Conservation (phyloP, 1,140 invertebrate species). For the Drosophila yakuba region DNA sequence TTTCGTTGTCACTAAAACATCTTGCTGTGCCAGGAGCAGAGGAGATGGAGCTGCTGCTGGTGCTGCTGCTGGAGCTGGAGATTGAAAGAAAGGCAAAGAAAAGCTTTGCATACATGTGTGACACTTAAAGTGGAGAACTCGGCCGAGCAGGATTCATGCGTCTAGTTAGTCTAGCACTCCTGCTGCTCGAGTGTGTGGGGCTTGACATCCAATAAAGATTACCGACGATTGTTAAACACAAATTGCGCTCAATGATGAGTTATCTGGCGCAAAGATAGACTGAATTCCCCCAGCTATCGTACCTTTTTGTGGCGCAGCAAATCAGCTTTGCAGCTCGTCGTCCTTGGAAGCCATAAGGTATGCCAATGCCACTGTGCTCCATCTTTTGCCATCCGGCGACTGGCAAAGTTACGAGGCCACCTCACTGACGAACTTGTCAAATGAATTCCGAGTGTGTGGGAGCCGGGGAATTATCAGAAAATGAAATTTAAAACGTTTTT, state of each 20-base stretch:
- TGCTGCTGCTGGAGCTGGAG: no score
- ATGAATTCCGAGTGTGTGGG: constrained; percentile 53
- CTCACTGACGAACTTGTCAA: constrained; percentile 62
- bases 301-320: constrained; percentile 39
- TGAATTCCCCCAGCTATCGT: neutral
- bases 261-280: constrained; percentile 34
- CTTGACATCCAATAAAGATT: constrained; percentile 81
- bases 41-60: neutral
- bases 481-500: constrained; percentile 74
- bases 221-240: constrained; percentile 81
- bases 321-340: constrained; percentile 50
- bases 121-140: constrained; percentile 71
- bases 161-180: neutral
- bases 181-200: constrained; percentile 16
- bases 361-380: neutral
- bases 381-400: constrained; percentile 6
- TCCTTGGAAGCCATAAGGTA: constrained; percentile 46
- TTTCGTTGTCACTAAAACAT: constrained; percentile 79
- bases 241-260: constrained; percentile 79
- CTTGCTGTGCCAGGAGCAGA: constrained; percentile 25
- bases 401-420: constrained; percentile 37
- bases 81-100: neutral
- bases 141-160: constrained; percentile 2
- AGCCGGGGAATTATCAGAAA: constrained; percentile 65
- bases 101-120: constrained; percentile 59